These are phyloP conservation scores for Meloe dianella DNA, from an alignment of 2,888 invertebrate genomes.

Conservation along the genomic window DNA sequence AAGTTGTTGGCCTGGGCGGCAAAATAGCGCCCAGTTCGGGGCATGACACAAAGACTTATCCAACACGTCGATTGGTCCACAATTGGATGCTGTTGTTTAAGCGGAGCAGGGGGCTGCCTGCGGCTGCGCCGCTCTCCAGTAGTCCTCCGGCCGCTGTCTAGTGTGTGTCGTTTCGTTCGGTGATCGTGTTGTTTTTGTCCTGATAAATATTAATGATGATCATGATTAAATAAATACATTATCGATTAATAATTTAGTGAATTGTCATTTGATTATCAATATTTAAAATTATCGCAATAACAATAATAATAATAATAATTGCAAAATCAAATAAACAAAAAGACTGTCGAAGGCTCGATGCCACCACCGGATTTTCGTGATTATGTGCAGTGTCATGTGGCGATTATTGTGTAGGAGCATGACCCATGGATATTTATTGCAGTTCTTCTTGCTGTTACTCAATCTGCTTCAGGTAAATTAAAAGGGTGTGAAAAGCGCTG, in stretches of 20 bases:
- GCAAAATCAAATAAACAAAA: neutral
- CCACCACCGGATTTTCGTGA: constrained; percentile 47
- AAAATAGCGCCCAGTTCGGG: constrained; percentile 37
- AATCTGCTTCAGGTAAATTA: constrained; percentile 59
- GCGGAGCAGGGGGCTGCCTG: constrained; percentile 53
- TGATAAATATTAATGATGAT: neutral
- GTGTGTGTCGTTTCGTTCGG: constrained; percentile 15
- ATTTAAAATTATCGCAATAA: neutral
- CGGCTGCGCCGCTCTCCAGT: constrained; percentile 57
- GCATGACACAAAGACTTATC: constrained; percentile 44
- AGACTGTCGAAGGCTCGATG: constrained; percentile 22
- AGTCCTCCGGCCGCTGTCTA: constrained; percentile 53
- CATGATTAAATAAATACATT: neutral
- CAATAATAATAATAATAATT: neutral
- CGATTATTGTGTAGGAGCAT: constrained; percentile 62
- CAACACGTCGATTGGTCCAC: constrained; percentile 54
- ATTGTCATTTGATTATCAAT: constrained; percentile 9
- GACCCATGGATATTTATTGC: constrained; percentile 63
- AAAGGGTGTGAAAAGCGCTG: neutral
- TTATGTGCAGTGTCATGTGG: constrained; percentile 63
- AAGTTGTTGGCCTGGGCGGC: constrained; percentile 48
- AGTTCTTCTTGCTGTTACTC: constrained; percentile 59
- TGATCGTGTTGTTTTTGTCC: neutral
- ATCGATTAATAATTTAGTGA: neutral
- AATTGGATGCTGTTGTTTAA: constrained; percentile 54